Evolutionary conservation across 92 coral and sea anemone genomes (phyloP).

Genomic region (Nematostella vectensis): DNA sequence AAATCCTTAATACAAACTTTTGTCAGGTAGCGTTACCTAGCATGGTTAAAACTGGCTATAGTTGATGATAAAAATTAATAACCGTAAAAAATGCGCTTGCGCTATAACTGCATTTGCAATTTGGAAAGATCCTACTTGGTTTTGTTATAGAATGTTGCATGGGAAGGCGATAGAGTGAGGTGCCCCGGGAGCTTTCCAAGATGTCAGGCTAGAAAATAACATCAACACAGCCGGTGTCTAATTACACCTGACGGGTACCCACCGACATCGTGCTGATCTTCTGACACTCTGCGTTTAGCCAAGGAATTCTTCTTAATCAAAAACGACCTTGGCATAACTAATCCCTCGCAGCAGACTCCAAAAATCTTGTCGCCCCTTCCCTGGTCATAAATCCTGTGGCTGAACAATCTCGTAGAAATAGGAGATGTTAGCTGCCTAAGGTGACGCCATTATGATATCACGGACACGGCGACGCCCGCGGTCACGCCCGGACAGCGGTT

Average conservation of each 20-base stretch:
- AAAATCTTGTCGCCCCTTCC: slow-evolving; percentile 10
- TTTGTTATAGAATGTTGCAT: no score
- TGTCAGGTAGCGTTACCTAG: no score
- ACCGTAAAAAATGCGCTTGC: no score
- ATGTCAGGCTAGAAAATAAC: neutral
- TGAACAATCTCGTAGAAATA: no score
- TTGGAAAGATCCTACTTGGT: no score
- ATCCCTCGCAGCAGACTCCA: neutral
- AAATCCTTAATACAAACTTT: no score
- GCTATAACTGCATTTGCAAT: no score
- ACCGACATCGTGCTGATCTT: slow-evolving; percentile 59
- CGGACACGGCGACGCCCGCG: slow-evolving; percentile 20
- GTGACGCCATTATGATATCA: slow-evolving; percentile 41
- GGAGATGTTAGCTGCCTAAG: no score
- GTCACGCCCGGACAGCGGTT: slow-evolving; percentile 32
- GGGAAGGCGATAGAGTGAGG: no score
- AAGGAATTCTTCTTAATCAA: slow-evolving; percentile 82
- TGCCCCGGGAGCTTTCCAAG: neutral
- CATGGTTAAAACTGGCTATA: no score
- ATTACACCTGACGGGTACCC: slow-evolving; percentile 37
- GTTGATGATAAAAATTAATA: no score
- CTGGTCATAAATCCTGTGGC: slow-evolving; percentile 25
- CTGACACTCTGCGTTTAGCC: slow-evolving; percentile 47
- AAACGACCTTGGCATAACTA: slow-evolving; percentile 97
- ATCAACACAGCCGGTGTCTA: slow-evolving; percentile 35